Percentiles rank a stretch among this genome's conserved stretches.
Conservation (phyloP, 2,888 invertebrate genomes). For the Myopa tessellatipennis region DNA sequence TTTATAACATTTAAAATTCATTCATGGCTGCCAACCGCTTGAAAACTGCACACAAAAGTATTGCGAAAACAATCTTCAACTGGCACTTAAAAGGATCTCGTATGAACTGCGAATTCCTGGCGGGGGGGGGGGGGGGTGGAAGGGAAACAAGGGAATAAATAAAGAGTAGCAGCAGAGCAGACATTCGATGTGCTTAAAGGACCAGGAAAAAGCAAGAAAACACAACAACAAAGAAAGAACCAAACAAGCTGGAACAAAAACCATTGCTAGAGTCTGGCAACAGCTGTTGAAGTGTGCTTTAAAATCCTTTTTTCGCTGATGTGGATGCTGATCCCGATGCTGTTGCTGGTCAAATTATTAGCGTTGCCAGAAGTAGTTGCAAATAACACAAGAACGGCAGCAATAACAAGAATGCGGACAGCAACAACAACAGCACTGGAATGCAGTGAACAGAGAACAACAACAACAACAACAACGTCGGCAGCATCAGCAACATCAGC, state of each 20-base stretch:
- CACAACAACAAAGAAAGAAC: background rate
- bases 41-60: slow-evolving; percentile 20
- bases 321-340: background rate
- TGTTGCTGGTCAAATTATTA: slow-evolving; percentile 21
- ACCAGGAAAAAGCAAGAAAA: background rate
- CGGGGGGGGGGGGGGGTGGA: too few species aligned
- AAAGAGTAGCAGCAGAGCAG: background rate
- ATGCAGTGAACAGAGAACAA: background rate
- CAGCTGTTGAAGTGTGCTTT: slow-evolving; percentile 32
- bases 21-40: slow-evolving; percentile 23
- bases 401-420: background rate
- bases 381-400: background rate
- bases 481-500: too few species aligned
- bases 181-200: background rate
- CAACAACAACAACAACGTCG: background rate
- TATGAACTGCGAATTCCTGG: background rate
- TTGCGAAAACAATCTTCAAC: slow-evolving; percentile 24
- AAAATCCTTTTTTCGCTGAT: slow-evolving; percentile 22
- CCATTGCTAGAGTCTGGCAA: slow-evolving; percentile 17
- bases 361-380: background rate
- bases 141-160: background rate
- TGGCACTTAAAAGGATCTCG: slow-evolving; percentile 16
- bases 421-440: background rate
- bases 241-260: background rate
- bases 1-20: background rate